Percentiles rank a stretch among this genome's conserved stretches.
These are phyloP conservation scores for Oryzias woworae DNA, from an alignment of 2,113 vertebrate species.

Conservation along the genomic window DNA sequence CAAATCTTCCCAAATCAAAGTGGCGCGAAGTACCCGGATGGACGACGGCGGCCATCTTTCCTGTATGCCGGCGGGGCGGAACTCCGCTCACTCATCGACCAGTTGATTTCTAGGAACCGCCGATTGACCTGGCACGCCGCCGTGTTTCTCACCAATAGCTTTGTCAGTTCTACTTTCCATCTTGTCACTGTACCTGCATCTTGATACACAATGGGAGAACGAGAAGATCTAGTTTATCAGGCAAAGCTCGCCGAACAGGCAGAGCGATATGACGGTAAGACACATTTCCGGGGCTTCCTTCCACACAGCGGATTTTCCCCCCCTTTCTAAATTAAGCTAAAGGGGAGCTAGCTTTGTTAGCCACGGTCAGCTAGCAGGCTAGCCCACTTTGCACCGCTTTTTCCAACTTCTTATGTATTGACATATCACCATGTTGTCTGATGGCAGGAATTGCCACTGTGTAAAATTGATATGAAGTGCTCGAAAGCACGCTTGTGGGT, in stretches of 20 bases:
- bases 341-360: slow-evolving; percentile 27
- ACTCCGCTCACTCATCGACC: slow-evolving; percentile 66
- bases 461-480: background rate
- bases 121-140: slow-evolving; percentile 56
- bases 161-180: slow-evolving; percentile 59
- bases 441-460: fast-evolving
- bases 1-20: background rate
- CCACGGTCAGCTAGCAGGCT: slow-evolving; percentile 16
- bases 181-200: slow-evolving; percentile 71
- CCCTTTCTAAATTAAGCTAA: slow-evolving; percentile 3
- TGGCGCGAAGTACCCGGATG: slow-evolving; percentile 72
- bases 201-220: slow-evolving; percentile 86
- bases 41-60: slow-evolving; percentile 74
- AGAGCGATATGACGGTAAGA: slow-evolving; percentile 95
- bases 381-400: background rate
- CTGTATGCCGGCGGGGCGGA: slow-evolving; percentile 72
- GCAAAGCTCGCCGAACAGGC: slow-evolving; percentile 98
- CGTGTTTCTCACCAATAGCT: slow-evolving; percentile 66
- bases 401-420: background rate
- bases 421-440: background rate
- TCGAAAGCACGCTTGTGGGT: fast-evolving
- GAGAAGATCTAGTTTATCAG: slow-evolving; percentile 93
- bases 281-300: slow-evolving; percentile 7
- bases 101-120: slow-evolving; percentile 65
- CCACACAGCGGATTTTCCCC: slow-evolving; percentile 18